Conservation (phyloP, 2,888 invertebrate genomes). For the Phanerotoma sp. region DNA sequence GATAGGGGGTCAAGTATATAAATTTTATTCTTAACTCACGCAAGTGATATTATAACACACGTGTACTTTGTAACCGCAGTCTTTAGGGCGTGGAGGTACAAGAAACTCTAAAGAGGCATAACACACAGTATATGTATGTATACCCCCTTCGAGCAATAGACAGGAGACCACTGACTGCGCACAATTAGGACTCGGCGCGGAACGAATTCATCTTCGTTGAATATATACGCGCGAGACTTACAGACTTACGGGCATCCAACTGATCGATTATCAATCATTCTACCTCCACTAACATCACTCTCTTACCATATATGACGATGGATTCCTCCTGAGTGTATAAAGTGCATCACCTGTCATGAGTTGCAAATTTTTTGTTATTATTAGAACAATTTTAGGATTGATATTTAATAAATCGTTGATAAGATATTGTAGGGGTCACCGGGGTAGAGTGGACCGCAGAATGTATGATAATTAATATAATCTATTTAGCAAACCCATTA, state of each 20-base stretch:
- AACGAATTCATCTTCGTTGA: slow-evolving; percentile 54
- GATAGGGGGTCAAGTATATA: slow-evolving; percentile 39
- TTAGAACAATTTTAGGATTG: too few relatives aligned
- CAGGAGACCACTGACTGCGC: slow-evolving; percentile 50
- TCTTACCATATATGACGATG: too few relatives aligned
- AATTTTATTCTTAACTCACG: slow-evolving; percentile 12
- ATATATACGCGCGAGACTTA: slow-evolving; percentile 38
- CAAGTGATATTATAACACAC: slow-evolving; percentile 18
- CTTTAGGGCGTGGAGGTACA: slow-evolving; percentile 11
- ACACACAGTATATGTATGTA: slow-evolving; percentile 7
- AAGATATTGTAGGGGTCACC: too few relatives aligned
- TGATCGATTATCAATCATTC: slow-evolving; percentile 54
- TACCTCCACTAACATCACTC: slow-evolving; percentile 1
- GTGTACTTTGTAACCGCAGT: slow-evolving; percentile 3
- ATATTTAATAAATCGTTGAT: too few relatives aligned
- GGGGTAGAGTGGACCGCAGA: too few relatives aligned
- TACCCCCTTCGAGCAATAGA: slow-evolving; percentile 3
- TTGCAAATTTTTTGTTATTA: neutral
- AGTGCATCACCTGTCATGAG: neutral
- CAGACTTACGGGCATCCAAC: slow-evolving; percentile 36
- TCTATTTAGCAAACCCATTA: too few relatives aligned
- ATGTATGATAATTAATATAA: too few relatives aligned
- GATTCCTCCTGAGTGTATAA: too few relatives aligned
- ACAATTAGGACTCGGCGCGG: slow-evolving; percentile 50
- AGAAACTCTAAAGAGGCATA: slow-evolving; percentile 1